Base-by-base conservation (phyloP, 2,888 invertebrate genomes). In the Hypercompe scribonia region DNA sequence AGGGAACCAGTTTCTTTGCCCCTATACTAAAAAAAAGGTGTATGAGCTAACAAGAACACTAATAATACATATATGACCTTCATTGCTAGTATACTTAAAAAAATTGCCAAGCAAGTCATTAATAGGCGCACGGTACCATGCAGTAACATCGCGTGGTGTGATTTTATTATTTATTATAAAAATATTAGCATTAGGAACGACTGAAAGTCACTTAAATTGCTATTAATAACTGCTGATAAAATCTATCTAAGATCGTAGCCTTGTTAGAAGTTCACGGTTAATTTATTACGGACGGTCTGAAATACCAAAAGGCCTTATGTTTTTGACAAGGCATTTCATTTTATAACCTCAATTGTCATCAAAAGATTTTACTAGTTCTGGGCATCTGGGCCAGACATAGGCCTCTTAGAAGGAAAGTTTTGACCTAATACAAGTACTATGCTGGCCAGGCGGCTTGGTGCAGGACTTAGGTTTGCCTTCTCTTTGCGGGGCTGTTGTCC, bases 11-110 rank as follows among this genome's bases (percentile, higher is more conserved):
- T n/a, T n/a, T n/a, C n/a, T n/a, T n/a, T n/a, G n/a, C n/a, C n/a
- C n/a, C n/a, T n/a, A n/a, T n/a, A n/a, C n/a, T n/a, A n/a, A n/a
- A n/a, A n/a, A n/a, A n/a, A 42, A 54, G n/a, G n/a, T 54, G 2
- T 54, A 54, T 54, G 50, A 54, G 50, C n/a, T 50, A 54, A 54
- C n/a, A n/a, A 54, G 50, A 54, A 54, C 50, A 54, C 50, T 54
- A 54, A 54, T 50, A 50, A 50, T 54, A 54, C 11, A 24, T 54
- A 54, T n/a, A 24, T 54, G 50, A 54, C 50, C 50, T 54, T 54
- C 50, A 54, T 54, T 10, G 50, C 42, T 11, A 5, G 50, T 24
- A 11, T n/a, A n/a, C 24, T n/a, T n/a, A n/a, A n/a, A 54, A 10
- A 54, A 54, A 54, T n/a, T 54, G n/a, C 50, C n/a, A n/a, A 54